Evolutionary conservation across 1,140 invertebrate genomes (phyloP).

Genomic region (Saxidomus purpurata): DNA sequence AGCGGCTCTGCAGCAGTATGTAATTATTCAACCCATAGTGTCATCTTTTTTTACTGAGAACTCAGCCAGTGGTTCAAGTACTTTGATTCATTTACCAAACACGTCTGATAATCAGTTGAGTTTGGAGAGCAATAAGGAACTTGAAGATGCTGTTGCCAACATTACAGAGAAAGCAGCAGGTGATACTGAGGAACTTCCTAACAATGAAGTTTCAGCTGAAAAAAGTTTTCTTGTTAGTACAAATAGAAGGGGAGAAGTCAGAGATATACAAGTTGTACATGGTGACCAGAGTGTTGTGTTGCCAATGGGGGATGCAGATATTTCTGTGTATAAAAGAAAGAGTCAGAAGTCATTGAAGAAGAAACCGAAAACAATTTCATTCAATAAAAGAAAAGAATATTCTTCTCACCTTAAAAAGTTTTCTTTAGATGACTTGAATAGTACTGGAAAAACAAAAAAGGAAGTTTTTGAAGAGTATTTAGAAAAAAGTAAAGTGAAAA

Average conservation of each 20-base stretch:
- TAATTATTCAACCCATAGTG: background rate
- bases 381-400: background rate
- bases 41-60: background rate
- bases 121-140: slow-evolving; percentile 20
- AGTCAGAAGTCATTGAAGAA: background rate
- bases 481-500: background rate
- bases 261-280: slow-evolving; percentile 11
- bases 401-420: slow-evolving; percentile 18
- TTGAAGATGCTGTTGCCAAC: slow-evolving; percentile 40
- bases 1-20: background rate
- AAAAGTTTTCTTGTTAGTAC: slow-evolving; percentile 25
- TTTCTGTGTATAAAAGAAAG: background rate
- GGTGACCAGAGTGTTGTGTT: background rate
- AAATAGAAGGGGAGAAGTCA: slow-evolving; percentile 1
- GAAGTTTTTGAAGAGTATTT: slow-evolving; percentile 27
- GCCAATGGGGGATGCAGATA: background rate
- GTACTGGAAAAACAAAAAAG: slow-evolving; percentile 11
- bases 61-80: background rate
- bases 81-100: slow-evolving; percentile 24
- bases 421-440: slow-evolving; percentile 29
- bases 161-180: background rate
- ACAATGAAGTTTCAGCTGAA: background rate
- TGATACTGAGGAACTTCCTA: background rate
- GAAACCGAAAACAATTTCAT: background rate
- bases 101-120: background rate